phyloP scores from a whole-genome alignment of 2,113 vertebrate species.

The Phalacrocorax pelagicus region DNA sequence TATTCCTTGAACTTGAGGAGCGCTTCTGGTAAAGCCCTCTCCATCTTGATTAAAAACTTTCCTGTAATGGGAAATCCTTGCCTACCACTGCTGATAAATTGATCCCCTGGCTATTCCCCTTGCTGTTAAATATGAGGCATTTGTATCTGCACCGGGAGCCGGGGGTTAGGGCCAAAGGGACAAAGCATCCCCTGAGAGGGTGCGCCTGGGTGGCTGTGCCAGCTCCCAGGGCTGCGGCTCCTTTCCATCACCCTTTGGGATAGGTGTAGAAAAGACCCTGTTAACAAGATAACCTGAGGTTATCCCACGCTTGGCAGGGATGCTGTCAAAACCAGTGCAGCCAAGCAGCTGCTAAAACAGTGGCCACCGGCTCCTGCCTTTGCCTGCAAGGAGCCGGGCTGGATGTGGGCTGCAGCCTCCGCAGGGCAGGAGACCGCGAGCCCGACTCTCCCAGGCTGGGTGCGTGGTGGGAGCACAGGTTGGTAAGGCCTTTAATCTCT shows the following conservation, averaged over 20 bases:
- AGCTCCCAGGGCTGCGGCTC: neutral
- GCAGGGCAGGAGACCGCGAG: neutral
- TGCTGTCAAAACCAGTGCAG: neutral
- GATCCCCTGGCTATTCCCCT: neutral
- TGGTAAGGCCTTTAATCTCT: neutral
- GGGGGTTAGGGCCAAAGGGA: neutral
- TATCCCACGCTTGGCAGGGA: neutral
- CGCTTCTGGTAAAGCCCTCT: neutral
- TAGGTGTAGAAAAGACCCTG: accelerated
- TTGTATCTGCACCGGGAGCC: accelerated
- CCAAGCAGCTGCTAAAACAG: neutral
- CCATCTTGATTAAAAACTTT: neutral
- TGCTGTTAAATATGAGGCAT: accelerated
- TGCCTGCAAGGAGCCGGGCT: neutral
- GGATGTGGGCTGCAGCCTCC: neutral
- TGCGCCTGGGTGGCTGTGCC: accelerated
- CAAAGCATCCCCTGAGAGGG: neutral
- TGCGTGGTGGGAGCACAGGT: accelerated
- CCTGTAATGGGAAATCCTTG: neutral
- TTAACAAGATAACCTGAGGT: neutral
- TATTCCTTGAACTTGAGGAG: neutral
- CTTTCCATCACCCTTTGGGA: neutral
- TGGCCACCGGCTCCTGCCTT: neutral
- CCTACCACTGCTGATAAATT: accelerated
- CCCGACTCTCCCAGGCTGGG: accelerated